A percentile compares a stretch with the other conserved stretches of the same genome.
These are phyloP conservation scores for Hydractinia symbiolongicarpus DNA, from an alignment of 30 jellyfish, hydroid and myxozoan species.

Conservation along the genomic window DNA sequence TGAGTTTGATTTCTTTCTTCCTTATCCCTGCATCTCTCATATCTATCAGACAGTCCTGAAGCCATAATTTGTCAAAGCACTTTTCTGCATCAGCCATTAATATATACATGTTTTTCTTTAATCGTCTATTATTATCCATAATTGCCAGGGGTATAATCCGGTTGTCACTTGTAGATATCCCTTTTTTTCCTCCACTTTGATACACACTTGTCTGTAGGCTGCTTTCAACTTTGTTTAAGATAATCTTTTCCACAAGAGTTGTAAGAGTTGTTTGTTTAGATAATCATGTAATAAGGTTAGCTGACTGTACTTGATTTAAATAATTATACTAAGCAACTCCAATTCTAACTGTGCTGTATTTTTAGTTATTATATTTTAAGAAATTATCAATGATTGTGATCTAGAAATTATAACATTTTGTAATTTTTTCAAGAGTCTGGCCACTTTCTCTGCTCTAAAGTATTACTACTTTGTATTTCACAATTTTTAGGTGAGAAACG, in stretches of 20 bases:
- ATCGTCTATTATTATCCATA: slow-evolving; percentile 31
- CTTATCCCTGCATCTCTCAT: slow-evolving; percentile 37
- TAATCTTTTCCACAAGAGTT: too few relatives aligned
- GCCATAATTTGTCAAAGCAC: slow-evolving; percentile 42
- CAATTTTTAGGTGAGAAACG: slow-evolving; percentile 73
- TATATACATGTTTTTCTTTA: slow-evolving; percentile 11
- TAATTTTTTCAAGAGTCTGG: background rate
- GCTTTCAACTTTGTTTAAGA: too few relatives aligned
- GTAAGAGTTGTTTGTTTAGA: too few relatives aligned
- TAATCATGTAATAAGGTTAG: too few relatives aligned
- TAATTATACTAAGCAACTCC: too few relatives aligned
- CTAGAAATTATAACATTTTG: background rate
- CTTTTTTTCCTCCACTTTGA: too few relatives aligned
- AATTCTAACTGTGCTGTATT: background rate
- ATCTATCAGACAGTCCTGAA: slow-evolving; percentile 30
- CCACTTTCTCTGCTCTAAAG: background rate
- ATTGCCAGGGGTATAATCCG: slow-evolving; percentile 27
- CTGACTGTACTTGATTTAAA: too few relatives aligned
- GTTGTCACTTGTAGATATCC: background rate
- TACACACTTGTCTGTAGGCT: too few relatives aligned
- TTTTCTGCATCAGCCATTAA: slow-evolving; percentile 39
- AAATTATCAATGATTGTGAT: background rate
- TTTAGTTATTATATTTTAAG: background rate
- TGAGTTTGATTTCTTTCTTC: background rate
- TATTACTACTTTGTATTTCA: background rate